Evolutionary conservation across 30 jellyfish, hydroid and myxozoan species (phyloP).

Genomic region (Nemopilema nomurai): DNA sequence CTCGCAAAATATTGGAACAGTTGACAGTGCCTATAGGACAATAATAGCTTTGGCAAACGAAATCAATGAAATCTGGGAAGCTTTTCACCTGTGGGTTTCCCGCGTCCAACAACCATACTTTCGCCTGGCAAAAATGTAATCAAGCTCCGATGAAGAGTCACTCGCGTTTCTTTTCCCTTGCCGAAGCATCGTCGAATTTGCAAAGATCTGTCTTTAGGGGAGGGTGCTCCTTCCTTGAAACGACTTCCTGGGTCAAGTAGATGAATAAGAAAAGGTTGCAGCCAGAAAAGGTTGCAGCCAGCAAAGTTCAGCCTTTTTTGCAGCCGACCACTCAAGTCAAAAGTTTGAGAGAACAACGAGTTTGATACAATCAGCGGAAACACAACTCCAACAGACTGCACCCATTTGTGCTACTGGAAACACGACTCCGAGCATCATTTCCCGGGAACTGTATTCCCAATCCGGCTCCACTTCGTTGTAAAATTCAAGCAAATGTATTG

Average conservation of each 20-base stretch:
- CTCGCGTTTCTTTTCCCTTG: constrained; percentile 29
- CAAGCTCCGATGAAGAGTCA: constrained; percentile 10
- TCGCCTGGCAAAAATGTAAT: constrained; percentile 11
- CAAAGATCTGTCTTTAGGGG: neutral
- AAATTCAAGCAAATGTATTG: neutral
- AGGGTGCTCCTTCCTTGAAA: neutral
- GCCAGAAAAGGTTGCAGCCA: too few relatives aligned
- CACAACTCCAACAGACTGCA: neutral
- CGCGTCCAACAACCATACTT: constrained; percentile 55
- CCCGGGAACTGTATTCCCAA: neutral
- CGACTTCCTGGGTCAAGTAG: too few relatives aligned
- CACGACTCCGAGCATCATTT: neutral
- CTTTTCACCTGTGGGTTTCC: constrained; percentile 7
- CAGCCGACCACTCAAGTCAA: too few relatives aligned
- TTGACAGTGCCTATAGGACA: constrained; percentile 1
- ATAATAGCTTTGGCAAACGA: neutral
- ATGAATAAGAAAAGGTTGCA: too few relatives aligned
- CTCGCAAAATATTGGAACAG: neutral
- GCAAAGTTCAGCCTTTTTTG: too few relatives aligned
- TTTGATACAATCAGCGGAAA: neutral
- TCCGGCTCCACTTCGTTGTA: neutral
- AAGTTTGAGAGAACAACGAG: neutral
- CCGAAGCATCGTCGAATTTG: constrained; percentile 10
- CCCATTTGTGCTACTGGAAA: neutral
- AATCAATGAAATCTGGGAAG: neutral